phyloP scores from a whole-genome alignment of 92 coral and sea anemone species.

The Pocillopora meandrina region DNA sequence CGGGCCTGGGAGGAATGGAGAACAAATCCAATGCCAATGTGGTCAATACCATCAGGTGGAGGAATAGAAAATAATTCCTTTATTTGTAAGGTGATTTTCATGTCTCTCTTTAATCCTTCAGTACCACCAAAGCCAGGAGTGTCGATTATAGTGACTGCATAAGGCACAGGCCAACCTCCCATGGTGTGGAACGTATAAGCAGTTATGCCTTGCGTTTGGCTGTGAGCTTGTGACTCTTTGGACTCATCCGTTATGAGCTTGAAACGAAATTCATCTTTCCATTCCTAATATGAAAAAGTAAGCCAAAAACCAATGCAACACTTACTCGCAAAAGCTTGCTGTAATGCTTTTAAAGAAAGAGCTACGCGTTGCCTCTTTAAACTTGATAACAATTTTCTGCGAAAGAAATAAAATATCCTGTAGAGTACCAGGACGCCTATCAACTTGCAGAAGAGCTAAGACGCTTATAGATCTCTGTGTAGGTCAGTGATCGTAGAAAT shows the following conservation, averaged over 20 bases:
- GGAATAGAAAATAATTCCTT: slow-evolving; percentile 42
- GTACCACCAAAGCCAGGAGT: slow-evolving; percentile 52
- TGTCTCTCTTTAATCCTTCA: slow-evolving; percentile 46
- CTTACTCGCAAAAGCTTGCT: too few species aligned
- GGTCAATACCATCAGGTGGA: slow-evolving; percentile 39
- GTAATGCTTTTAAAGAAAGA: too few species aligned
- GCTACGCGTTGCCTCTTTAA: too few species aligned
- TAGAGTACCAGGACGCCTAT: too few species aligned
- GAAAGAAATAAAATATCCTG: too few species aligned
- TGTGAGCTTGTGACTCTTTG: slow-evolving; percentile 31
- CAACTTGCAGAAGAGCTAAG: too few species aligned
- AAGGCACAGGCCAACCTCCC: slow-evolving; percentile 21
- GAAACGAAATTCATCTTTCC: too few species aligned
- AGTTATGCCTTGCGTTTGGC: slow-evolving; percentile 40
- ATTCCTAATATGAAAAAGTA: too few species aligned
- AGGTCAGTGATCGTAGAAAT: too few species aligned
- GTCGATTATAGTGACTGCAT: slow-evolving; percentile 46
- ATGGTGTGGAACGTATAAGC: slow-evolving; percentile 39
- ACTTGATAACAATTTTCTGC: too few species aligned
- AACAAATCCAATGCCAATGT: slow-evolving; percentile 53
- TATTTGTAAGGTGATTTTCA: slow-evolving; percentile 33
- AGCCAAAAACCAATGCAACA: too few species aligned
- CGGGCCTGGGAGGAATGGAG: slow-evolving; percentile 29
- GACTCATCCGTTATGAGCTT: not conserved
- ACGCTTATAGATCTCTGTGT: too few species aligned